A percentile compares a stretch with the other conserved stretches of the same genome.
Conservation (phyloP, 2,113 vertebrate species). For the Bagarius yarrelli region DNA sequence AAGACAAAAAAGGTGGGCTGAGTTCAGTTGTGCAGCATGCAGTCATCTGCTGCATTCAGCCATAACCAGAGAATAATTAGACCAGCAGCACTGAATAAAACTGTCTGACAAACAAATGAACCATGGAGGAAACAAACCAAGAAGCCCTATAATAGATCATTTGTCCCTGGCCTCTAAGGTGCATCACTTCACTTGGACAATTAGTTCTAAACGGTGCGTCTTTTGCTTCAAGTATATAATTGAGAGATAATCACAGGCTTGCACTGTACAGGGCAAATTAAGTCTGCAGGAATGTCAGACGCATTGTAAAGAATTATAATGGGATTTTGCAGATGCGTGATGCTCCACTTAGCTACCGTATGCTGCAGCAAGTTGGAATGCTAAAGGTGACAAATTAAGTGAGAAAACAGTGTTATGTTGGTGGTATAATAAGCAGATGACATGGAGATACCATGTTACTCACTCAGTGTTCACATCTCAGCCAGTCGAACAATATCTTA, state of each 20-base stretch:
- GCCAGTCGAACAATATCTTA: constrained; percentile 22
- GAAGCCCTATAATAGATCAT: constrained; percentile 35
- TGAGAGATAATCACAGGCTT: constrained; percentile 31
- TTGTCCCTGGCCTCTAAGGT: constrained; percentile 47
- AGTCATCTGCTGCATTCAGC: constrained; percentile 45
- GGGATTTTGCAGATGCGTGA: background rate
- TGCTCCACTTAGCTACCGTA: background rate
- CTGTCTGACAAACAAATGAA: constrained; percentile 51
- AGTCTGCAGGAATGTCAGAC: constrained; percentile 16
- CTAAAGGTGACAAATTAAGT: constrained; percentile 14
- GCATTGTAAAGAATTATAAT: background rate
- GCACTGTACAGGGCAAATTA: background rate
- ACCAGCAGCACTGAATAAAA: constrained; percentile 48
- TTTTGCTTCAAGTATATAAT: constrained; percentile 42
- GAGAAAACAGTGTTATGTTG: background rate
- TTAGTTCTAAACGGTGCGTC: constrained; percentile 29
- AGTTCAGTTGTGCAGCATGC: constrained; percentile 41
- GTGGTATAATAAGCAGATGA: constrained; percentile 24
- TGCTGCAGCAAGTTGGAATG: constrained; percentile 1
- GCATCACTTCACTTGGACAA: constrained; percentile 42
- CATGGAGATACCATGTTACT: constrained; percentile 10
- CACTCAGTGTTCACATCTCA: constrained; percentile 24
- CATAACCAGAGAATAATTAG: constrained; percentile 55
- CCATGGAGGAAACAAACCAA: constrained; percentile 43
- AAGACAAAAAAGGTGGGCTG: constrained; percentile 36